A percentile compares a stretch with the other conserved stretches of the same genome.
Evolutionary conservation across 2,888 invertebrate species (phyloP).

Genomic region (Xylophagus ater): DNA sequence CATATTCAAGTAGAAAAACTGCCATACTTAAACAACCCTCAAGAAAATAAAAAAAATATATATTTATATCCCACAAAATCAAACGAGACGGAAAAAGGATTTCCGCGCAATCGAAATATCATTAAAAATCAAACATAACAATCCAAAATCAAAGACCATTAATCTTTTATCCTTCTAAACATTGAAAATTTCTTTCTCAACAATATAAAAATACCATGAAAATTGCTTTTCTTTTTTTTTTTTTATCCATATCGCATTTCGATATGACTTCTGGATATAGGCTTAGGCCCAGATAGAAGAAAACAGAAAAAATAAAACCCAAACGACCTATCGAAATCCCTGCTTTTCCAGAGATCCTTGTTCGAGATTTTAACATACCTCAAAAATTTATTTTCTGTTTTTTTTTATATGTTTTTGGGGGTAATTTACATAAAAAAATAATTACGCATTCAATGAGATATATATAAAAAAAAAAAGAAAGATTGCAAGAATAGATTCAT

Average conservation of each 20-base stretch:
- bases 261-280: not conserved
- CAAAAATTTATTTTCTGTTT: not conserved
- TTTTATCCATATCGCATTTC: slow-evolving; percentile 6
- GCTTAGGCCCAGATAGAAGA: not conserved
- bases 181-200: no score
- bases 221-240: no score
- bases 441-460: slow-evolving; percentile 18
- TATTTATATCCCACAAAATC: no score
- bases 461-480: not conserved
- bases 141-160: slow-evolving; percentile 12
- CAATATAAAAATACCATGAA: no score
- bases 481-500: slow-evolving; percentile 3
- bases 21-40: no score
- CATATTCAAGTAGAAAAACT: no score
- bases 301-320: not conserved
- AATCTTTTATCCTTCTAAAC: slow-evolving; percentile 14
- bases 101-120: slow-evolving; percentile 14
- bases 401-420: not conserved
- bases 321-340: slow-evolving; percentile 8
- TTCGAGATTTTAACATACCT: not conserved
- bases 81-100: no score
- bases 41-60: no score
- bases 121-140: slow-evolving; percentile 6
- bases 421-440: slow-evolving; percentile 23
- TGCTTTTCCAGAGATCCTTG: not conserved